A percentile compares a stretch with the other conserved stretches of the same genome.
These are phyloP conservation scores for Acipenser ruthenus DNA, from an alignment of 2,797 vertebrate genomes.

Conservation along the genomic window DNA sequence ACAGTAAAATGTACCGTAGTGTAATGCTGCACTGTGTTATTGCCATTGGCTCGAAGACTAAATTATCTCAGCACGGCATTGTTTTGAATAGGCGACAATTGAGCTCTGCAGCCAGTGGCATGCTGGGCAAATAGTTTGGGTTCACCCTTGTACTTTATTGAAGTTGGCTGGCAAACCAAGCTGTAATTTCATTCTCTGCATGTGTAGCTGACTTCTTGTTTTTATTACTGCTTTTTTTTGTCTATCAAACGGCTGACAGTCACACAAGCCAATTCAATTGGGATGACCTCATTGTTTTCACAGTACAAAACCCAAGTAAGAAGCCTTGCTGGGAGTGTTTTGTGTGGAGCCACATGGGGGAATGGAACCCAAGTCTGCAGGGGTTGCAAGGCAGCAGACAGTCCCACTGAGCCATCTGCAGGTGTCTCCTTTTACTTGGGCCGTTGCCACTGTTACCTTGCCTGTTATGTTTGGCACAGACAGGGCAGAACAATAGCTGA, in stretches of 20 bases:
- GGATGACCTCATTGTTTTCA: not conserved
- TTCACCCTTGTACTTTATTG: no score
- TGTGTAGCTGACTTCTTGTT: no score
- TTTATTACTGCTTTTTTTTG: no score
- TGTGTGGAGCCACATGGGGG: not conserved
- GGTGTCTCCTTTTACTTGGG: not conserved
- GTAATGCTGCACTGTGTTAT: no score
- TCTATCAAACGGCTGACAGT: not conserved
- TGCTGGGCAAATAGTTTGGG: no score
- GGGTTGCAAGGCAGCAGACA: not conserved
- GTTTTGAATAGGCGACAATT: no score
- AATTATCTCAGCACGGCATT: no score
- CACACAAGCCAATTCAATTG: not conserved
- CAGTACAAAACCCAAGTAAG: not conserved
- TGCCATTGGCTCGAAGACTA: no score
- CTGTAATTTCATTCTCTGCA: no score
- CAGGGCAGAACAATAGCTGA: not conserved
- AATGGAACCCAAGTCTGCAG: not conserved
- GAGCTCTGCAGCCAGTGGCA: no score
- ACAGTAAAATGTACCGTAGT: no score
- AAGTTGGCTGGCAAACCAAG: no score
- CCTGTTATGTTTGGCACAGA: constrained; percentile 2
- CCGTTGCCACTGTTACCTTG: not conserved
- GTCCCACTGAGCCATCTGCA: constrained; percentile 6
- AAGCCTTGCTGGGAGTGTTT: not conserved